Evolutionary conservation across 2,888 invertebrate genomes (phyloP), one percentile per base, ranked within the genome.

Genomic region (Agrotis segetum): DNA sequence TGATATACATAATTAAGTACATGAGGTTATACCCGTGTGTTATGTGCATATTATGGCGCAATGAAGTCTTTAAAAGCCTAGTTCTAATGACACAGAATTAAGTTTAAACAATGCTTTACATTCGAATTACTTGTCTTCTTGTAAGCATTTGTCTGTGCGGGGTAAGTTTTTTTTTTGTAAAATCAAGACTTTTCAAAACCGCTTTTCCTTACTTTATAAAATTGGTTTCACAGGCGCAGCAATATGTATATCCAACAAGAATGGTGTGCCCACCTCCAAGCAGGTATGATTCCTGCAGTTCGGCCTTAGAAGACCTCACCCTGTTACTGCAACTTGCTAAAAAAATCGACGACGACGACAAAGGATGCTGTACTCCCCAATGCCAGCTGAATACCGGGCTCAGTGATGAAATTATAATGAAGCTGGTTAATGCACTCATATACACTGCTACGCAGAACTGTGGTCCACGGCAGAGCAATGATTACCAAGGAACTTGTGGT

Each of bases 391-490:
- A 76, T 50, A 70, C 67, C 29, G 76, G 83, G 9, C 81, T 90
- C 14, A 90, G 91, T 44, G 93, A 94, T 72, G 92, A 92, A 67
- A 88, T 95, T 19, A 92, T 95, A 13, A 85, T 91, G 79, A 94
- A 92, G 74, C 84, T 95, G 47, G 89, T 94, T 16, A 93, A 94
- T 66, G 95, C 94, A 13, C 80, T 95, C 29, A 89, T 95, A 24
- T 90, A 88, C 44, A 91, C 90, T 3, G 89, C 92, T 16, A 90
- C 92, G 1, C 89, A 90, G 58, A 88, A 85, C 74, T 87, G 89
- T 67, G 84, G 67, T 29, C 16, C 58, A 21, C 59, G n/a, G 19
- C 56, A 52, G 44, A 49, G 52, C 9, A 47, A 59, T 47, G 40
- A 21, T 52, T 56, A 58, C 9, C 11, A 58, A 9, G 72, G 71